phyloP scores from a whole-genome alignment of 2,888 invertebrate species.

The Teinopalpus imperialis region DNA sequence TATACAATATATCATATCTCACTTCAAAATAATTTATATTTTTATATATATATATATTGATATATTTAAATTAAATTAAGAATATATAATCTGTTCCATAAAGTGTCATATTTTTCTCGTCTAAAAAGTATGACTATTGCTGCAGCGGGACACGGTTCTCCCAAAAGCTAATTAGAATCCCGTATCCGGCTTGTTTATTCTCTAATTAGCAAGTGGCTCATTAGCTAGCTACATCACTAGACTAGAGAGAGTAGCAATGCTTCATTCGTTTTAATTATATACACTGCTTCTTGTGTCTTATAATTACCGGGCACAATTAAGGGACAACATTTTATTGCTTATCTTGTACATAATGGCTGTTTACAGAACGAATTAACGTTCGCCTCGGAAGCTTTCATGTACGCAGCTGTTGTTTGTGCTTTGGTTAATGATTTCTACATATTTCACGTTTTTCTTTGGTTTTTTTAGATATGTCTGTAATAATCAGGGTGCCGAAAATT shows the following conservation, averaged over 20 bases:
- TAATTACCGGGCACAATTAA: conserved; percentile 72
- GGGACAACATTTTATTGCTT: conserved; percentile 66
- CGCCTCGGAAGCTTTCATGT: conserved; percentile 14
- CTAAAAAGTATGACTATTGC: conserved; percentile 25
- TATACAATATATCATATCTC: too few species aligned
- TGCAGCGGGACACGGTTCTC: conserved; percentile 47
- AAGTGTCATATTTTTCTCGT: conserved; percentile 19
- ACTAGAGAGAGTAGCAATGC: conserved; percentile 59
- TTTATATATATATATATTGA: neutral
- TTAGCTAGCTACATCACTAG: conserved; percentile 75
- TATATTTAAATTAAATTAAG: neutral
- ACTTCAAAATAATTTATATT: too few species aligned
- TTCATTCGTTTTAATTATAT: conserved; percentile 80
- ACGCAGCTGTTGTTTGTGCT: conserved; percentile 9
- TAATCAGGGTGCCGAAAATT: too few species aligned
- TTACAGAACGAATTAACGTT: conserved; percentile 47
- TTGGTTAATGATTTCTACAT: conserved; percentile 2
- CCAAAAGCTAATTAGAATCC: conserved; percentile 79
- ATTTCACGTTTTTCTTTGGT: neutral
- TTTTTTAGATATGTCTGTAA: too few species aligned
- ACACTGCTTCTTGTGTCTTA: conserved; percentile 64
- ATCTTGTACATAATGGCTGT: conserved; percentile 53
- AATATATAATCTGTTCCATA: conserved; percentile 12
- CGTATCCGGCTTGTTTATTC: conserved; percentile 76
- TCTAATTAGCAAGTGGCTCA: conserved; percentile 78